These are phyloP conservation scores for Drosophila pullipes DNA, from an alignment of 2,888 invertebrate species.

Conservation along the genomic window DNA sequence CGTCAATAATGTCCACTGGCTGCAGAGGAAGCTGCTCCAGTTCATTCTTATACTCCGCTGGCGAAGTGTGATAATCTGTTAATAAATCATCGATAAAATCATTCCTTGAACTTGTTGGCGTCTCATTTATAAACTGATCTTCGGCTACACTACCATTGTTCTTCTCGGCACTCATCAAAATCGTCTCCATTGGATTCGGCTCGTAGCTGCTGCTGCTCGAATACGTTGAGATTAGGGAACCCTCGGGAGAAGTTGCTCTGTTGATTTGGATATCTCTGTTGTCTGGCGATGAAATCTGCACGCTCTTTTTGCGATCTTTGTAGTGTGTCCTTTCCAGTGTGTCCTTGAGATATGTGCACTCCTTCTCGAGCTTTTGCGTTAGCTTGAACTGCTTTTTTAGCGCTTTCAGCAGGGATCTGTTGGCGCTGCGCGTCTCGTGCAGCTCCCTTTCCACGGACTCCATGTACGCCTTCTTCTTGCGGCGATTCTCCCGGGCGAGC, in stretches of 20 bases:
- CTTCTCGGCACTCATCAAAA: slow-evolving; percentile 33
- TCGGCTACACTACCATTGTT: slow-evolving; percentile 65
- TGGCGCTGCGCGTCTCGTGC: slow-evolving; percentile 85
- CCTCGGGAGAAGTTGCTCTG: slow-evolving; percentile 42
- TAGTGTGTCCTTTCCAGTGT: slow-evolving; percentile 86
- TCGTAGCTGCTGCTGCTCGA: slow-evolving; percentile 53
- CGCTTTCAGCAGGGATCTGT: slow-evolving; percentile 86
- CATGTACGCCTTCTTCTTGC: slow-evolving; percentile 88
- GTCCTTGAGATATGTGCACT: slow-evolving; percentile 87
- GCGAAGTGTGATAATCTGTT: slow-evolving; percentile 71
- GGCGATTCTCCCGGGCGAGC: slow-evolving; percentile 88
- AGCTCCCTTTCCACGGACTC: slow-evolving; percentile 87
- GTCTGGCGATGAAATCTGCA: slow-evolving; percentile 8
- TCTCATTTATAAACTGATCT: slow-evolving; percentile 44
- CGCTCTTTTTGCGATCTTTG: slow-evolving; percentile 85
- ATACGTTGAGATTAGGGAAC: slow-evolving; percentile 51
- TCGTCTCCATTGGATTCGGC: slow-evolving; percentile 24
- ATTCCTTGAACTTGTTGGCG: slow-evolving; percentile 55
- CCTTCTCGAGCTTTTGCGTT: slow-evolving; percentile 86
- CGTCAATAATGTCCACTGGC: slow-evolving; percentile 35
- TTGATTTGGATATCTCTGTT: slow-evolving; percentile 13
- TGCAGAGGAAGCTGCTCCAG: slow-evolving; percentile 38
- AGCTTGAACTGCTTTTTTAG: slow-evolving; percentile 86
- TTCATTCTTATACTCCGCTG: slow-evolving; percentile 45
- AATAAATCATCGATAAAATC: slow-evolving; percentile 74